Evolutionary conservation across 2,888 invertebrate species (phyloP), one percentile per base, ranked within the genome.

Genomic region (Leucophora obtusa): DNA sequence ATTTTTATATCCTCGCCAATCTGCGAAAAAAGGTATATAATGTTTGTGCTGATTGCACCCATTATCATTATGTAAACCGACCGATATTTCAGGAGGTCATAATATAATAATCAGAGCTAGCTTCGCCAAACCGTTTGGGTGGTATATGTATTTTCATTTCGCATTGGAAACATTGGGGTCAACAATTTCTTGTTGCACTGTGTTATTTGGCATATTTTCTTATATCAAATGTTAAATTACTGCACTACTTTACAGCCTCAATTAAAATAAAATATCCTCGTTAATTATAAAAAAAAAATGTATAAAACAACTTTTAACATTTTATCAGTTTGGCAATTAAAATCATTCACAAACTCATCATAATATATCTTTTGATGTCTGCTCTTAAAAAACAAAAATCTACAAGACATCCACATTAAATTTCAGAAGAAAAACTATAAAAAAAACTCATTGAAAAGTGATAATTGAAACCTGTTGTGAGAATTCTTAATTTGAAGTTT

Each of bases 401-500:
- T 11, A 38, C 38, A 38, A n/a, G 17, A 54, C 66, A 47, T 66
- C 54, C n/a, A 24, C 43, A 50, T 33, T 7, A 63, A 58, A 69
- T 62, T 51, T 56, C 11, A 50, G 38, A 53, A 53, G 18, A 33
- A 43, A 54, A 47, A 47, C 7, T 28, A 28, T 24, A 24, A n/a
- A 28, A 54, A 58, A 69, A 62, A 66, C 60, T 70, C 65, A 74
- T 74, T 79, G 70, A 79, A 79, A 79, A 74, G 70, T 79, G 74
- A 79, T 70, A 79, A 79, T 74, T 79, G 79, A 79, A 79, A 74
- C 65, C 47, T 74, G 79, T 73, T 68, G 72, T 73, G 51, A 68
- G 72, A 78, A 69, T 73, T 73, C 24, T 54, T 14, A 56, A 63
- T 68, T 73, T 68, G 51, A 17, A 58, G 11, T 15, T 15, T 24